These are phyloP conservation scores for Eospalax fontanierii DNA, from an alignment of 2,797 vertebrate species.

Conservation along the genomic window DNA sequence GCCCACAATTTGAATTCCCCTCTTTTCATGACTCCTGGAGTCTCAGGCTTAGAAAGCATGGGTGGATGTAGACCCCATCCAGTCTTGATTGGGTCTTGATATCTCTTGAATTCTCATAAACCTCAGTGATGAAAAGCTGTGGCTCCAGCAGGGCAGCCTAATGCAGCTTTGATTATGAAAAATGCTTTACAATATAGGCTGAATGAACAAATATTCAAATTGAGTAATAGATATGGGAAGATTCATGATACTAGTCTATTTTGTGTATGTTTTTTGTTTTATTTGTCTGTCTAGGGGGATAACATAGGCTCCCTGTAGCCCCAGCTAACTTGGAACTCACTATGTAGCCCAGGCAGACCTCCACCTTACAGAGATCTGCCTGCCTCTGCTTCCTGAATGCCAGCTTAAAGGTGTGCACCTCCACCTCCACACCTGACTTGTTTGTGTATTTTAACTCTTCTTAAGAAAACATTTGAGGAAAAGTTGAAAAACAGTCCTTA, in stretches of 20 bases:
- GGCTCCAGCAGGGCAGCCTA: not conserved
- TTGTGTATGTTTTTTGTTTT: too few species aligned
- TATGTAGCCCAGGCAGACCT: too few species aligned
- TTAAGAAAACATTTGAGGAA: not conserved
- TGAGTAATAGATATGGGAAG: not conserved
- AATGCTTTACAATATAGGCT: not conserved
- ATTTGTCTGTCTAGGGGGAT: too few species aligned
- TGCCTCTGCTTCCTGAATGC: too few species aligned
- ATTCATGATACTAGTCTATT: not conserved
- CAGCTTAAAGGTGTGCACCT: too few species aligned
- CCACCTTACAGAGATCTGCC: too few species aligned
- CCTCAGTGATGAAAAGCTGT: too few species aligned
- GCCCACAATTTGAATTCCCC: not conserved
- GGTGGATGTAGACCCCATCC: not conserved
- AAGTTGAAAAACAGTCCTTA: not conserved
- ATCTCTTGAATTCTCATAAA: not conserved
- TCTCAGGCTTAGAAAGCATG: not conserved
- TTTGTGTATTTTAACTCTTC: not conserved
- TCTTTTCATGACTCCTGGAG: not conserved
- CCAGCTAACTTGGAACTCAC: too few species aligned
- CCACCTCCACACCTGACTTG: not conserved
- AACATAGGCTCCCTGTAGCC: too few species aligned
- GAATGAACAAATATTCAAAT: conserved; percentile 21
- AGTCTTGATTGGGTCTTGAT: not conserved
- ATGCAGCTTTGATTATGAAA: conserved; percentile 23